Base-by-base conservation (phyloP, 1,140 invertebrate genomes). In the Contarinia nasturtii region DNA sequence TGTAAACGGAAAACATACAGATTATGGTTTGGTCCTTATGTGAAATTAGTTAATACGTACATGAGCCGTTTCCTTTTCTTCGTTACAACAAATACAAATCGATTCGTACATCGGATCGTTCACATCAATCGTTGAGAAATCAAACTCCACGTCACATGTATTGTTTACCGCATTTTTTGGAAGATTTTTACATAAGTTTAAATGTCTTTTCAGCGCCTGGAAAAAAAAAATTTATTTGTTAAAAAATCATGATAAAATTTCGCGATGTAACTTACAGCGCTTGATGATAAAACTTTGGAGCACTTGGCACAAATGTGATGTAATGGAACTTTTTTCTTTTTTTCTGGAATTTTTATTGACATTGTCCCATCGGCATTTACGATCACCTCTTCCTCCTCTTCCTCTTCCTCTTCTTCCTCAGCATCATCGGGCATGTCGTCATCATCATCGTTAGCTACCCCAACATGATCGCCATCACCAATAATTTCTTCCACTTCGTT, bases 281-380 rank as follows among this genome's bases (percentile, higher is more conserved):
- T 49, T 5, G 57, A 51, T 4, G 58, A 52, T 48, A 60, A 63
- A 20, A 59, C 56, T 47, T 63, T 63, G 49, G 57, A 60, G 40
- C 60, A 63, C 49, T 63, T 63, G 11, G 58, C 60, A 22, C 60
- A 63, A 14, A 63, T 55, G 33, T 63, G 60, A 47, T 63, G 60
- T n/a, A 43, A 11, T 18, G 18, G 10, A 7, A 18, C 18, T 43
- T 43, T 43, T 12, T 43, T 43, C 18, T 43, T 43, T 27, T 27
- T 27, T 10, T 27, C 27, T 27, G 27, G 27, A 7, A 21, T 18
- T 43, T 43, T 43, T 2, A 43, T 43, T 5, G 41, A 18, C 41
- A 43, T 43, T 5, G 18, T 21, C 2, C 41, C 41, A 14, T 43
- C 41, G 5, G n/a, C 5, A 20, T 43, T 43, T 7, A 18, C 15